Evolutionary conservation across 2,113 vertebrate genomes (phyloP).

Genomic region (Lagenorhynchus albirostris): DNA sequence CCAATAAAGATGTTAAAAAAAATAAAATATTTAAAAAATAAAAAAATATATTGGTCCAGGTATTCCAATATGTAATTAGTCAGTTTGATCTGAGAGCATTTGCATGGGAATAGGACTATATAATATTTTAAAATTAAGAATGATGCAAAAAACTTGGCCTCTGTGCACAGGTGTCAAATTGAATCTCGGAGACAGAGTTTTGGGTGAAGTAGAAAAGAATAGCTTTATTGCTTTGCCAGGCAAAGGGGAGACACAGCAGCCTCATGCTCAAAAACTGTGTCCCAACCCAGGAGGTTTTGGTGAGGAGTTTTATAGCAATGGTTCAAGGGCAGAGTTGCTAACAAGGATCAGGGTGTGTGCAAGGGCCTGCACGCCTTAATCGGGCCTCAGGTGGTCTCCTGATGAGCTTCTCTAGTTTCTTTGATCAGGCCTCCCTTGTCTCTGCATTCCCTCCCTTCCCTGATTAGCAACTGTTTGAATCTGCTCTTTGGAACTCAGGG

Average conservation of each 20-base stretch:
- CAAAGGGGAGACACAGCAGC: not conserved
- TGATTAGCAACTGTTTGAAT: not conserved
- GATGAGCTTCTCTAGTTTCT: not conserved
- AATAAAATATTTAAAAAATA: too few relatives aligned
- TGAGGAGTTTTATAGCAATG: not conserved
- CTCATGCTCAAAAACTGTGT: not conserved
- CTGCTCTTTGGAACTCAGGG: not conserved
- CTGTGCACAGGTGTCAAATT: not conserved
- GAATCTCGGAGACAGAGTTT: not conserved
- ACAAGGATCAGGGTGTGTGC: not conserved
- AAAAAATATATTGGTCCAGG: not conserved
- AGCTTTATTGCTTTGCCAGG: not conserved
- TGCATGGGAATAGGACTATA: not conserved
- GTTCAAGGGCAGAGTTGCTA: not conserved
- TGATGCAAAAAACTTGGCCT: not conserved
- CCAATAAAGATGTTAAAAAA: too few relatives aligned
- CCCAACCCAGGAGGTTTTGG: not conserved
- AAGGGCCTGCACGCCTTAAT: not conserved
- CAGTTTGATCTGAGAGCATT: not conserved
- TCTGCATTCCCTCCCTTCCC: not conserved
- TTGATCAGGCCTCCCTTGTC: not conserved
- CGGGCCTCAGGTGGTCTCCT: not conserved
- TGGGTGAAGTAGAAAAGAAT: not conserved
- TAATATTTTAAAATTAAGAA: not conserved
- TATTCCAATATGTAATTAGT: not conserved